A percentile compares a stretch with the other conserved stretches of the same genome.
Conservation (phyloP, 2,797 vertebrate genomes). For the Thalassophryne amazonica region DNA sequence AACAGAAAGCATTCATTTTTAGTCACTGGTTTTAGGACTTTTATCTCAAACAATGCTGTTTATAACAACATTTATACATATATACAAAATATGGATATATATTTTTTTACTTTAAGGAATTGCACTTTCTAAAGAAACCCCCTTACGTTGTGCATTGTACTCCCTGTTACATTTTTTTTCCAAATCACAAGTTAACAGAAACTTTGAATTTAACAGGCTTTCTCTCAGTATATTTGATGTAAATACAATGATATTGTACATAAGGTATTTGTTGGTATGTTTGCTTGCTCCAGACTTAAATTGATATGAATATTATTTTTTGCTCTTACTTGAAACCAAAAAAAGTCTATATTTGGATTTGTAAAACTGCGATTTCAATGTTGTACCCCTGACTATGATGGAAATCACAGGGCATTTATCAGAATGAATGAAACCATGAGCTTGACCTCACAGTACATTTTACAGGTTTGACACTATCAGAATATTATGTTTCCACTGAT, state of each 20-base stretch:
- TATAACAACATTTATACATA: constrained; percentile 84
- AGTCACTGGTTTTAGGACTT: constrained; percentile 74
- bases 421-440: constrained; percentile 38
- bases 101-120: constrained; percentile 84
- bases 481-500: constrained; percentile 52
- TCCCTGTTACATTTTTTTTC: constrained; percentile 77
- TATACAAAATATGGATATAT: constrained; percentile 82
- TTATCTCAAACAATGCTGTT: constrained; percentile 77
- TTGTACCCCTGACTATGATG: constrained; percentile 56
- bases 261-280: constrained; percentile 77
- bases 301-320: constrained; percentile 69
- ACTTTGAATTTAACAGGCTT: constrained; percentile 63
- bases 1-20: constrained; percentile 67
- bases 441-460: constrained; percentile 28
- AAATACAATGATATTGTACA: constrained; percentile 79
- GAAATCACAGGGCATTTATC: constrained; percentile 68
- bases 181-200: constrained; percentile 60
- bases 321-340: constrained; percentile 79
- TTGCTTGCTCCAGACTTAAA: constrained; percentile 74
- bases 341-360: constrained; percentile 72
- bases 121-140: constrained; percentile 81
- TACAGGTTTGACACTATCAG: constrained; percentile 29
- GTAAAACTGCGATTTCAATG: constrained; percentile 42
- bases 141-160: constrained; percentile 75
- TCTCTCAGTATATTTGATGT: constrained; percentile 70